Percentiles rank a stretch among this genome's conserved stretches.
Conservation (phyloP, 1,140 invertebrate species). For the Bombus difficillimus region DNA sequence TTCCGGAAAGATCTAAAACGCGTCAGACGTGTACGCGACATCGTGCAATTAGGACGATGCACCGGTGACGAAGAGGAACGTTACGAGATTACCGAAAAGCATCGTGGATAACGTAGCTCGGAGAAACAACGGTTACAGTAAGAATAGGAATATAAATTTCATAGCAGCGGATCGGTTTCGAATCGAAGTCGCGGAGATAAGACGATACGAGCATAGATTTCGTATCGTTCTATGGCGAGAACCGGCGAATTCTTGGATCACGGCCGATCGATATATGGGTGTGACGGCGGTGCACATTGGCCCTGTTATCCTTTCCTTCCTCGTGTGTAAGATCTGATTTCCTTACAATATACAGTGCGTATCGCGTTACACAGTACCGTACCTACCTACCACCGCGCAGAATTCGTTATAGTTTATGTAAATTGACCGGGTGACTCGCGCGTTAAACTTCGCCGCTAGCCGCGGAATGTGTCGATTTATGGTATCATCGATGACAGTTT, state of each 20-base stretch:
- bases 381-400: slow-evolving; percentile 58
- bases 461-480: slow-evolving; percentile 6
- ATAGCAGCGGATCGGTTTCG: slow-evolving; percentile 12
- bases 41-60: neutral
- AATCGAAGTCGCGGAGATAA: slow-evolving; percentile 15
- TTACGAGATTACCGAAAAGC: neutral
- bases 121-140: neutral
- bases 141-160: slow-evolving; percentile 44
- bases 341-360: slow-evolving; percentile 59
- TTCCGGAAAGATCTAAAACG: too few relatives aligned
- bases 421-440: slow-evolving; percentile 29
- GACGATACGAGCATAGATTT: slow-evolving; percentile 49
- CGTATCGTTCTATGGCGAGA: slow-evolving; percentile 8
- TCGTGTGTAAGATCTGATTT: slow-evolving; percentile 72
- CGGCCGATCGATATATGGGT: slow-evolving; percentile 51
- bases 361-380: slow-evolving; percentile 64
- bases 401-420: slow-evolving; percentile 59
- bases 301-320: slow-evolving; percentile 65
- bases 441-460: neutral
- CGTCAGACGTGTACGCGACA: neutral
- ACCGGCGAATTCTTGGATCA: slow-evolving; percentile 35
- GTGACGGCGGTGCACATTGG: slow-evolving; percentile 51
- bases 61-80: neutral
- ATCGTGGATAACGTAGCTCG: neutral
- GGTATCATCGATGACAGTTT: slow-evolving; percentile 16